These are phyloP conservation scores for Morpho helenor DNA, from an alignment of 2,888 invertebrate genomes.

Conservation along the genomic window DNA sequence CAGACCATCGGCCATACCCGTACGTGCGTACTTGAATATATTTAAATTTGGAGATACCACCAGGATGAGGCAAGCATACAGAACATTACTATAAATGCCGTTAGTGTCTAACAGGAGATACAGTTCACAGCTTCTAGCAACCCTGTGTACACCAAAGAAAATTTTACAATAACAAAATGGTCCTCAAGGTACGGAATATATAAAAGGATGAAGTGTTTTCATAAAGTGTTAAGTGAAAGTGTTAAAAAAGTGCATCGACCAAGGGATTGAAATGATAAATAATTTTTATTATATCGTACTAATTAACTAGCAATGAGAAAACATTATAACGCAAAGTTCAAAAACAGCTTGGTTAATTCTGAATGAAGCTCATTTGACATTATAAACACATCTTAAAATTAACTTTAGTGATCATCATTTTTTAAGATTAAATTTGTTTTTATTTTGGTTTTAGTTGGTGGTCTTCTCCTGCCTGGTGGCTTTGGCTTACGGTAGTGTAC, in stretches of 20 bases:
- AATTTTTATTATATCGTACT: too few species aligned
- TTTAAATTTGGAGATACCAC: conserved; percentile 77
- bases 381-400: neutral
- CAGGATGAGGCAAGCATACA: conserved; percentile 69
- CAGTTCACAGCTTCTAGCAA: conserved; percentile 64
- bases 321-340: too few species aligned
- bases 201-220: conserved; percentile 41
- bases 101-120: conserved; percentile 54
- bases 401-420: neutral
- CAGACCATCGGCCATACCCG: conserved; percentile 51
- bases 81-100: conserved; percentile 62
- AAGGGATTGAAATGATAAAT: neutral
- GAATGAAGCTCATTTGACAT: neutral
- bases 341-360: too few species aligned
- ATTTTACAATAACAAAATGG: conserved; percentile 53
- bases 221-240: conserved; percentile 31
- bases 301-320: too few species aligned
- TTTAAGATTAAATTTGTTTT: neutral
- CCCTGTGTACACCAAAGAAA: conserved; percentile 57
- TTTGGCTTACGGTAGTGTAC: conserved; percentile 52
- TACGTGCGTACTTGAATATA: conserved; percentile 79
- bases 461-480: conserved; percentile 63
- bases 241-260: conserved; percentile 21
- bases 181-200: conserved; percentile 64
- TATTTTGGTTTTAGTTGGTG: conserved; percentile 53